Evolutionary conservation across 2,888 invertebrate genomes (phyloP).

Genomic region (Oxycera nigricornis): DNA sequence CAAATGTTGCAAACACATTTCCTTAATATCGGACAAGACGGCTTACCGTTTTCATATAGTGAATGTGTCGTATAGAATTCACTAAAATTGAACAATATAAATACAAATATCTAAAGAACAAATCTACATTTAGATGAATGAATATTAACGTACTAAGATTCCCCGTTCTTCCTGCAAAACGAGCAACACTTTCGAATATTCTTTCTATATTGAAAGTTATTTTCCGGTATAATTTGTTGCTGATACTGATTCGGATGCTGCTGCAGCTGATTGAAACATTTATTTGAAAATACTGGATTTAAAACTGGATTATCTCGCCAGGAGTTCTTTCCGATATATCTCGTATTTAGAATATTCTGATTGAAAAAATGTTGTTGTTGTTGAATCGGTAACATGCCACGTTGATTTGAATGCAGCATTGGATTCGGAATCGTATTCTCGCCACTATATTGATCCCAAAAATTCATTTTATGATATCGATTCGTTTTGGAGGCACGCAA

Average conservation of each 20-base stretch:
- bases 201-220: not conserved
- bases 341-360: too few species aligned
- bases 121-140: not conserved
- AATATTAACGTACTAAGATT: constrained; percentile 33
- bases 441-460: constrained; percentile 24
- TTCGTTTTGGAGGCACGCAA: not conserved
- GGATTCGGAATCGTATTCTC: too few species aligned
- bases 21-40: constrained; percentile 33
- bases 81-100: constrained; percentile 33
- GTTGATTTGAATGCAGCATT: too few species aligned
- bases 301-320: constrained; percentile 7
- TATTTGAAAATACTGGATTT: not conserved
- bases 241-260: not conserved
- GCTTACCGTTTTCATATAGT: constrained; percentile 31
- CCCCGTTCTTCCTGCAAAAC: constrained; percentile 41
- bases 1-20: constrained; percentile 38
- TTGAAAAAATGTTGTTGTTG: too few species aligned
- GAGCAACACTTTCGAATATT: constrained; percentile 22
- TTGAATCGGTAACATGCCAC: too few species aligned
- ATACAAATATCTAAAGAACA: not conserved
- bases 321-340: not conserved
- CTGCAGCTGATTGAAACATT: not conserved
- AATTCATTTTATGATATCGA: not conserved
- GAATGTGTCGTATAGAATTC: constrained; percentile 38
- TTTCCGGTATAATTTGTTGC: not conserved